These are phyloP conservation scores for Hypolimnas misippus DNA, from an alignment of 2,888 invertebrate species.

Conservation along the genomic window DNA sequence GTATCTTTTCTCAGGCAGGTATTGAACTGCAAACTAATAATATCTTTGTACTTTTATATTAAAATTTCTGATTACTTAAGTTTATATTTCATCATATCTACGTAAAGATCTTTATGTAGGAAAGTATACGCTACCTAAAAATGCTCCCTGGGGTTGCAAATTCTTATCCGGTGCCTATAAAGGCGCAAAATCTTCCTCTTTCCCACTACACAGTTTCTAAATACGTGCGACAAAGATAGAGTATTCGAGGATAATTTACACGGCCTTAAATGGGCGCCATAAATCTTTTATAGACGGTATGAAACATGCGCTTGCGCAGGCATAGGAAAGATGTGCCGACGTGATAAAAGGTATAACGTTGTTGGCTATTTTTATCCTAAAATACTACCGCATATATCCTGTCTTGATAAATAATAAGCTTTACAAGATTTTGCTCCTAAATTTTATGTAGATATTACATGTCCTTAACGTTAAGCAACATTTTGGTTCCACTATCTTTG, in stretches of 20 bases:
- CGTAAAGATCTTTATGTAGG: background rate
- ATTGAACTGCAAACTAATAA: no score
- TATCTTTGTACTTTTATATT: constrained; percentile 6
- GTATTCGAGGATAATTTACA: constrained; percentile 59
- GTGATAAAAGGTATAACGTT: constrained; percentile 36
- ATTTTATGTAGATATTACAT: constrained; percentile 11
- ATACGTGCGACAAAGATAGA: constrained; percentile 52
- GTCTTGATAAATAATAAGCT: constrained; percentile 32
- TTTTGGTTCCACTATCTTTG: background rate
- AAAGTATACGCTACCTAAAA: background rate
- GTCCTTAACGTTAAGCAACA: background rate
- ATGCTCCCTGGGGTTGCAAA: constrained; percentile 17
- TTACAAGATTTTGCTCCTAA: constrained; percentile 17
- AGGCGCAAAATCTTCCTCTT: constrained; percentile 29
- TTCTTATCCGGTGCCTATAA: constrained; percentile 25
- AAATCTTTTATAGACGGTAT: constrained; percentile 69
- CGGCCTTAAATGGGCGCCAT: constrained; percentile 65
- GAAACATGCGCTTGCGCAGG: constrained; percentile 61
- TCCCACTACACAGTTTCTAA: constrained; percentile 20
- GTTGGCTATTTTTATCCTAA: constrained; percentile 27
- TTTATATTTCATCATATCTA: background rate
- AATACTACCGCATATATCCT: constrained; percentile 28
- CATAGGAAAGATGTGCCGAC: constrained; percentile 56
- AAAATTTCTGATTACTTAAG: no score
- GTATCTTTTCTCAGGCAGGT: no score